Evolutionary conservation across 2,797 vertebrate genomes (phyloP), one percentile per base, ranked within the genome.

Genomic region (Microchirus variegatus): DNA sequence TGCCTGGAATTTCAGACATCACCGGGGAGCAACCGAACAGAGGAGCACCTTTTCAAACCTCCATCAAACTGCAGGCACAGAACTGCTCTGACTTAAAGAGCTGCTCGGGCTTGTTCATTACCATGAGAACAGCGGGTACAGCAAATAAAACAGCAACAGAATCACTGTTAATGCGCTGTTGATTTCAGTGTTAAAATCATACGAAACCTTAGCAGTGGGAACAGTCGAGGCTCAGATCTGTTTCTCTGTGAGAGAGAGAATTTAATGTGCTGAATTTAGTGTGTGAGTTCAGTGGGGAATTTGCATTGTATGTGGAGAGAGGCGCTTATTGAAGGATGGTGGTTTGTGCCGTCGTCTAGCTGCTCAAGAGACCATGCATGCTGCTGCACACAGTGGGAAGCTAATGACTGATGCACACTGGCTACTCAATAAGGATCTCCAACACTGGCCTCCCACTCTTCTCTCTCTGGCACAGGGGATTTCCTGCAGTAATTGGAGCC

Each of bases 351-450:
- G 68, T 58, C 49, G 63, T 56, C 57, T 64, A 72, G 50, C 73
- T 79, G 77, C 73, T 81, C 74, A 75, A 68, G 75, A 88, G 81
- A 75, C 67, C 80, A 84, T 76, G 85, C 81, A 16, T 84, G 84
- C 68, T 68, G 82, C 70, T 77, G 82, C 73, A 80, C 83, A 79
- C 81, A 64, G 82, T 81, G 60, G 83, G 87, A 74, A 81, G 76
- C 78, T 90, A 91, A 90, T 89, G 86, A 84, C 84, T 70, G 43
- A 66, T 58, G 77, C 82, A 77, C 67, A 70, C 67, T 40, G 44
- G 77, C 73, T 65, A 59, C 12, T 63, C 67, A 72, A 69, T 59
- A 61, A 69, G 59, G 67, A 76, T 75, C 81, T 69, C 63, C 48
- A 56, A 11, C 67, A 55, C 55, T 16, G 67, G 68, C 63, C 68